Evolutionary conservation across 2,888 invertebrate species (phyloP).

Genomic region (Clostera curtula): DNA sequence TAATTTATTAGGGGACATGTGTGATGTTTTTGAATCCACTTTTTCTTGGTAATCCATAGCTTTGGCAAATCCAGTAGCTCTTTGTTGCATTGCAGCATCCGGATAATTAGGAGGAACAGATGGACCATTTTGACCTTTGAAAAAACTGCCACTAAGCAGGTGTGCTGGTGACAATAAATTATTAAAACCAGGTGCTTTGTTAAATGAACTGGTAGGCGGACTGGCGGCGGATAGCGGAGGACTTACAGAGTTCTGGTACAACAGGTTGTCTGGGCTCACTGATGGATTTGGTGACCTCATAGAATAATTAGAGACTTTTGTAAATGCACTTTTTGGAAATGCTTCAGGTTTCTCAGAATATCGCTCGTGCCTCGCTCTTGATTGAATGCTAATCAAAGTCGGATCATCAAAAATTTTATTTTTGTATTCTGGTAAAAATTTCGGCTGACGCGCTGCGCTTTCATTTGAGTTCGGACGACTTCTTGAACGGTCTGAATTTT

Average conservation of each 20-base stretch:
- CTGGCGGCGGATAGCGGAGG: constrained; percentile 78
- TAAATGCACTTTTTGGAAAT: constrained; percentile 86
- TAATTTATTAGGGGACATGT: constrained; percentile 67
- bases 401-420: constrained; percentile 78
- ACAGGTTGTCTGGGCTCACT: constrained; percentile 83
- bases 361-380: constrained; percentile 68
- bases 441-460: constrained; percentile 69
- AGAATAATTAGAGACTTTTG: constrained; percentile 79
- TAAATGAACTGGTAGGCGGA: constrained; percentile 65
- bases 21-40: constrained; percentile 39
- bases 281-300: constrained; percentile 81
- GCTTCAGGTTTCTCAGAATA: constrained; percentile 63
- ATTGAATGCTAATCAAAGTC: constrained; percentile 65
- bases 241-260: constrained; percentile 86
- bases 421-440: constrained; percentile 68
- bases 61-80: constrained; percentile 42
- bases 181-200: constrained; percentile 51
- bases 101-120: constrained; percentile 68
- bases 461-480: constrained; percentile 72
- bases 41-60: constrained; percentile 53
- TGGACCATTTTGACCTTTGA: constrained; percentile 67
- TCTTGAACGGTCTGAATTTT: constrained; percentile 63
- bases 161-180: constrained; percentile 60
- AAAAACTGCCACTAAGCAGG: constrained; percentile 69
- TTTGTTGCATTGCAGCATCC: constrained; percentile 47